These are phyloP conservation scores for Plectrocnemia conspersa DNA, from an alignment of 1,140 invertebrate species.

Conservation along the genomic window DNA sequence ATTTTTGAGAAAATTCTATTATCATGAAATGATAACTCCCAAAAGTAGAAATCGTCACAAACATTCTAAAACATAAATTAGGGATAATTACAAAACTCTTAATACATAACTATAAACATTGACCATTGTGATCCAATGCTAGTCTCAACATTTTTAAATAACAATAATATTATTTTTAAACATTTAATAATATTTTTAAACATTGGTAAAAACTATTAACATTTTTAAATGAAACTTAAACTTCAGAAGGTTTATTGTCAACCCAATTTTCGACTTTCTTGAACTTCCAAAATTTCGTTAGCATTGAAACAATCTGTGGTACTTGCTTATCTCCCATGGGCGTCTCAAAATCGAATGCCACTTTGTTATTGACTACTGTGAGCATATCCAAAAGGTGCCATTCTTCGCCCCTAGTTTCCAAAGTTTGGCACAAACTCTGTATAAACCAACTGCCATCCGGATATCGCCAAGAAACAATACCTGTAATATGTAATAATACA, in stretches of 20 bases:
- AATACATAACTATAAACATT: not conserved
- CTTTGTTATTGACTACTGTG: constrained; percentile 15
- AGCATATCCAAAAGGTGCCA: constrained; percentile 9
- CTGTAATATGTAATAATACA: no score
- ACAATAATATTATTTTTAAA: constrained; percentile 9
- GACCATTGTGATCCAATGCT: no score
- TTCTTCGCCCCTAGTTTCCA: constrained; percentile 4
- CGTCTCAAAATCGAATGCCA: constrained; percentile 11
- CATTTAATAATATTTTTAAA: constrained; percentile 9
- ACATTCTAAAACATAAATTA: no score
- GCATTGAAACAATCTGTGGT: constrained; percentile 14
- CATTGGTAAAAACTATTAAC: not conserved
- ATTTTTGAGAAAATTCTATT: no score
- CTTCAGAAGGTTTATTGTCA: no score
- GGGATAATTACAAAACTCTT: no score
- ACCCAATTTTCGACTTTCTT: no score
- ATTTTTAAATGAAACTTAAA: no score
- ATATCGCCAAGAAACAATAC: constrained; percentile 6
- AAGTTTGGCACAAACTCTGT: constrained; percentile 8
- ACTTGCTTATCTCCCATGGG: constrained; percentile 4
- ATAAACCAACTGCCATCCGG: constrained; percentile 13
- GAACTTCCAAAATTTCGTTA: constrained; percentile 19
- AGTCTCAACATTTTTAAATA: no score
- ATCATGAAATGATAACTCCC: no score
- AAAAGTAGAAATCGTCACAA: no score